Conservation (phyloP, 2,113 vertebrate species). For the Ramphastos sulfuratus region DNA sequence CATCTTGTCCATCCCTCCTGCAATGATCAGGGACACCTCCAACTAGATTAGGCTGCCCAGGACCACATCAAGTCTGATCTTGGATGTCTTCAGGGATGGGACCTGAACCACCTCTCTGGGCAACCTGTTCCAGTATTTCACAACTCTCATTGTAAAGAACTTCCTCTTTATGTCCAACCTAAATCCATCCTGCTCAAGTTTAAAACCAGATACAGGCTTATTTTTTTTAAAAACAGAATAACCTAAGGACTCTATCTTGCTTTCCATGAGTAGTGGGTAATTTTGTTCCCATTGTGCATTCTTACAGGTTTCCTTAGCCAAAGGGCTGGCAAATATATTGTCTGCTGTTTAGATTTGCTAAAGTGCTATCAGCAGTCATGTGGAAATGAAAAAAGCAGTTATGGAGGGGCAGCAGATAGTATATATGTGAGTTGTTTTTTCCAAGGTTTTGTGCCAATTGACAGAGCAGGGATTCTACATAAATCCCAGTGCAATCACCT, state of each 20-base stretch:
- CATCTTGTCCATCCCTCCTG: too few relatives aligned
- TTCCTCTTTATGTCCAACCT: too few relatives aligned
- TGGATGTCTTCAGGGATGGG: too few relatives aligned
- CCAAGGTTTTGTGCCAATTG: background rate
- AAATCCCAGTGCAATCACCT: background rate
- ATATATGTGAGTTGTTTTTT: background rate
- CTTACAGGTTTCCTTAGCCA: background rate
- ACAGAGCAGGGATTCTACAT: background rate
- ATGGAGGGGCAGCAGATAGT: background rate
- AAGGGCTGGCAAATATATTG: rapidly evolving
- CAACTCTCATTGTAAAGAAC: too few relatives aligned
- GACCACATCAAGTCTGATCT: too few relatives aligned
- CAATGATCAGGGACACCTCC: too few relatives aligned
- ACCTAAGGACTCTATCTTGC: background rate
- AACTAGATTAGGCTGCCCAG: too few relatives aligned
- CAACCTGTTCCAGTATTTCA: too few relatives aligned
- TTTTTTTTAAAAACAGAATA: background rate
- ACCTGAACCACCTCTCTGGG: too few relatives aligned
- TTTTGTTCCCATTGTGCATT: background rate
- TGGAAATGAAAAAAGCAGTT: background rate
- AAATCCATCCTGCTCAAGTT: too few relatives aligned
- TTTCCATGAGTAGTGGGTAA: background rate
- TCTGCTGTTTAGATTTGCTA: background rate
- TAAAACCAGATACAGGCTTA: background rate
- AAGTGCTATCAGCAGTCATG: background rate